Evolutionary conservation across 2,888 invertebrate genomes (phyloP).

Genomic region (Ormyrus pomaceus): DNA sequence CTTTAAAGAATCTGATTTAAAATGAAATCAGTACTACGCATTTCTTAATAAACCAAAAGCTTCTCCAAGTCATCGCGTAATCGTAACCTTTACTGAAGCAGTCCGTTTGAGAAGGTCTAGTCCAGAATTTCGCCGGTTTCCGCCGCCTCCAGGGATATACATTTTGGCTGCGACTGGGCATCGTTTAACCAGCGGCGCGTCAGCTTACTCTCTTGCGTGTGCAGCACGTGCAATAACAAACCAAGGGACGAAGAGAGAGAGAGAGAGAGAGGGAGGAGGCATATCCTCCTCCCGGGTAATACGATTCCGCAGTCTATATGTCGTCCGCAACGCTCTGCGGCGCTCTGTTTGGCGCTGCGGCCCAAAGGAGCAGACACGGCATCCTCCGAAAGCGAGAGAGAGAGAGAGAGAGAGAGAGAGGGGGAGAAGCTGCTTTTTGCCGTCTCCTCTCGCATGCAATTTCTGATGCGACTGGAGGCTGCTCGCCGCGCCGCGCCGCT

Average conservation of each 20-base stretch:
- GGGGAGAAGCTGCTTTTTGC: conserved; percentile 48
- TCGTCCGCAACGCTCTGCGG: conserved; percentile 20
- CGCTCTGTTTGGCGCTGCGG: background rate
- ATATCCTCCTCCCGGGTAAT: conserved; percentile 26
- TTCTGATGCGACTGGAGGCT: conserved; percentile 58
- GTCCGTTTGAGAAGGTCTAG: no score
- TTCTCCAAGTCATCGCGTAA: no score
- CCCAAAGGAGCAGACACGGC: conserved; percentile 15
- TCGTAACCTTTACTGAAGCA: no score
- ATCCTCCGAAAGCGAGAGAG: background rate
- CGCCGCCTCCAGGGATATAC: background rate
- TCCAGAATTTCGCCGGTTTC: no score
- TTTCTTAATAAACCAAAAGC: no score
- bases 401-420: background rate
- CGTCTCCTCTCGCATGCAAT: conserved; percentile 55
- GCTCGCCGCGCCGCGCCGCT: conserved; percentile 36
- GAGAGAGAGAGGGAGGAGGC: background rate
- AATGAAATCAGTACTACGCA: no score
- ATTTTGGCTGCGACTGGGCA: conserved; percentile 11
- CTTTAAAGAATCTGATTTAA: no score
- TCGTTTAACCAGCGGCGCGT: background rate
- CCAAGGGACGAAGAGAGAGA: conserved; percentile 12
- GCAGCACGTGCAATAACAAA: conserved; percentile 52
- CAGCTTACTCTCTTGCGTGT: conserved; percentile 3
- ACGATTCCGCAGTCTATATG: conserved; percentile 44